Percentiles rank a stretch among this genome's conserved stretches.
phyloP scores from a whole-genome alignment of 1,140 invertebrate genomes.

The Zaprionus ornatus region DNA sequence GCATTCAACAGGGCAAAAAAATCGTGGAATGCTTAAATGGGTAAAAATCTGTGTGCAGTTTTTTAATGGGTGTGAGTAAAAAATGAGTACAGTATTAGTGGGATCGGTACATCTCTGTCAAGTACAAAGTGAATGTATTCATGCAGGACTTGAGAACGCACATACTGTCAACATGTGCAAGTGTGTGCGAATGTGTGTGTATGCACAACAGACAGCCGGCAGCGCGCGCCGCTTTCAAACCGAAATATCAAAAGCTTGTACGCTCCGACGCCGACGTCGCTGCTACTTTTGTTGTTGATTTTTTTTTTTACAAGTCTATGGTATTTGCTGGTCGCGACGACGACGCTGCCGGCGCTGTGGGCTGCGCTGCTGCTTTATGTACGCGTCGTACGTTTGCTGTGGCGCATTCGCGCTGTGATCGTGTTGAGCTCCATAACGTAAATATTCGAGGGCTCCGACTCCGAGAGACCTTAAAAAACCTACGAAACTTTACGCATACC shows the following conservation, averaged over 20 bases:
- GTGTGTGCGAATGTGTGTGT: conserved; percentile 36
- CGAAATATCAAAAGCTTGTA: conserved; percentile 35
- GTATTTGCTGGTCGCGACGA: conserved; percentile 39
- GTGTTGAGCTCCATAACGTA: conserved; percentile 65
- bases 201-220: conserved; percentile 62
- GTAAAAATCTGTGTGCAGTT: too few relatives aligned
- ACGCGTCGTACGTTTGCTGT: conserved; percentile 49
- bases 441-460: conserved; percentile 35
- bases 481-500: conserved; percentile 19
- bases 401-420: conserved; percentile 69
- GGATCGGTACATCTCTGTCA: too few relatives aligned
- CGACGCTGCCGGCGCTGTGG: conserved; percentile 25
- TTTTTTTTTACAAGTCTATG: conserved; percentile 32
- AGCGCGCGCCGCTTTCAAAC: conserved; percentile 26
- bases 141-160: background rate
- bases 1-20: too few relatives aligned
- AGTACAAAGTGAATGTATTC: too few relatives aligned
- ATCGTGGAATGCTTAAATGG: background rate
- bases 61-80: too few relatives aligned
- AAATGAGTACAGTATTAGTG: background rate
- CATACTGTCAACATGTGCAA: conserved; percentile 1
- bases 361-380: conserved; percentile 34
- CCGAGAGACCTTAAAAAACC: conserved; percentile 9
- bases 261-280: conserved; percentile 17
- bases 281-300: conserved; percentile 41